A percentile compares a stretch with the other conserved stretches of the same genome.
phyloP scores from a whole-genome alignment of 2,113 vertebrate genomes.

The Corythoichthys intestinalis region DNA sequence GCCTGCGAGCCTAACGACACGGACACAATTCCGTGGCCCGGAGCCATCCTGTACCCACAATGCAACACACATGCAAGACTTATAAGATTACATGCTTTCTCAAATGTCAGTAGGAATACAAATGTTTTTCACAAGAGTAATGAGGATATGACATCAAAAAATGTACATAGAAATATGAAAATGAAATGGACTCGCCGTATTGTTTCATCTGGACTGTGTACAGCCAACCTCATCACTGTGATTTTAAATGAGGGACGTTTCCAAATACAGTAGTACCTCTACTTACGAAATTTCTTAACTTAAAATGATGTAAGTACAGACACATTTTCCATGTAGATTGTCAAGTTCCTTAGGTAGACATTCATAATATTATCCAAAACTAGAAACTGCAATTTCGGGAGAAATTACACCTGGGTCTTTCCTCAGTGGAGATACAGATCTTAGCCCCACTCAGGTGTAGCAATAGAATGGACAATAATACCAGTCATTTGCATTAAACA shows the following conservation, averaged over 20 bases:
- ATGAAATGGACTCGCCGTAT: slow-evolving; percentile 66
- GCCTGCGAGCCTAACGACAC: slow-evolving; percentile 67
- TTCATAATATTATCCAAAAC: no score
- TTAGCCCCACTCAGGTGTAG: no score
- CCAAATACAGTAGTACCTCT: neutral
- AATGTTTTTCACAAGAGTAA: slow-evolving; percentile 66
- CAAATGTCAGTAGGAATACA: slow-evolving; percentile 63
- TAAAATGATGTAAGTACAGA: no score
- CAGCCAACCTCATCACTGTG: slow-evolving; percentile 35
- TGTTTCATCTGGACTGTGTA: slow-evolving; percentile 57
- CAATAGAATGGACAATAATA: no score
- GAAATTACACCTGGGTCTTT: no score
- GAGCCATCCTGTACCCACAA: slow-evolving; percentile 69
- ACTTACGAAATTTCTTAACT: no score
- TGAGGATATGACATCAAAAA: slow-evolving; percentile 64
- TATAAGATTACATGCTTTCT: slow-evolving; percentile 60
- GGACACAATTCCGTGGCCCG: slow-evolving; percentile 66
- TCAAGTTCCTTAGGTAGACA: no score
- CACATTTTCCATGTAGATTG: no score
- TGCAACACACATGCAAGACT: slow-evolving; percentile 64
- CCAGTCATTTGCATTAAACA: no score
- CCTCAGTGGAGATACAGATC: no score
- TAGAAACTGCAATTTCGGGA: no score
- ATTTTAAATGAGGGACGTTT: slow-evolving; percentile 60
- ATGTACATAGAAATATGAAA: slow-evolving; percentile 40